Evolutionary conservation across 2,113 vertebrate species (phyloP), one percentile per base, ranked within the genome.

Genomic region (Perca fluviatilis): DNA sequence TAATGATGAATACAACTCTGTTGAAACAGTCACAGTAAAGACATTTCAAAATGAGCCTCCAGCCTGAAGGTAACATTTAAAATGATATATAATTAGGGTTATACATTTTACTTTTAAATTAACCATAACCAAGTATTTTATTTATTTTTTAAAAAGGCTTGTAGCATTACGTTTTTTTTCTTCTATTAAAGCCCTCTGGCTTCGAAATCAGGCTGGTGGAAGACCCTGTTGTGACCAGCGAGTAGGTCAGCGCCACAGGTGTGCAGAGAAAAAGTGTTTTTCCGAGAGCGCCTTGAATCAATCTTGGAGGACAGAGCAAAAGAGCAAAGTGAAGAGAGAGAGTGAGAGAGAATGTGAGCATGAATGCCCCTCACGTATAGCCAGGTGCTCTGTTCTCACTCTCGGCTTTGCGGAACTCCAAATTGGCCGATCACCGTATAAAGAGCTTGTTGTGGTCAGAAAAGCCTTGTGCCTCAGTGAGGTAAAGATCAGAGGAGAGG

Each of bases 401-500:
- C 25, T 43, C 23, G 3, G 25, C 65, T 62, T 70, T 75, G 63
- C 49, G 65, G 47, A 71, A 58, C 71, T 69, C 65, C 30, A 54
- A 66, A 81, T 64, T 56, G 30, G 15, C 49, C 0, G 2, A 62
- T 65, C 2, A 19, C 64, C 65, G 60, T 58, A 68, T 74, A 64
- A 83, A 65, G 67, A 86, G 82, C 25, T 63, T 86, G 71, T 51
- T 83, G 76, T 82, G 80, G 60, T 74, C 69, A 76, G 46, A 69
- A 21, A 67, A 47, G 13, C 47, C 6, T n/a, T 10, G 7, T 21
- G 46, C 14, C 33, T 77, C 64, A 50, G 50, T 6, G 72, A 72
- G 72, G 62, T 64, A 71, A 77, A 61, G 71, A 71, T 74, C 67
- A 85, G 65, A 86, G 61, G 68, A 70, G 16, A 81, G 61, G n/a